Evolutionary conservation across 1,140 invertebrate genomes (phyloP).

Genomic region (Drosophila littoralis): DNA sequence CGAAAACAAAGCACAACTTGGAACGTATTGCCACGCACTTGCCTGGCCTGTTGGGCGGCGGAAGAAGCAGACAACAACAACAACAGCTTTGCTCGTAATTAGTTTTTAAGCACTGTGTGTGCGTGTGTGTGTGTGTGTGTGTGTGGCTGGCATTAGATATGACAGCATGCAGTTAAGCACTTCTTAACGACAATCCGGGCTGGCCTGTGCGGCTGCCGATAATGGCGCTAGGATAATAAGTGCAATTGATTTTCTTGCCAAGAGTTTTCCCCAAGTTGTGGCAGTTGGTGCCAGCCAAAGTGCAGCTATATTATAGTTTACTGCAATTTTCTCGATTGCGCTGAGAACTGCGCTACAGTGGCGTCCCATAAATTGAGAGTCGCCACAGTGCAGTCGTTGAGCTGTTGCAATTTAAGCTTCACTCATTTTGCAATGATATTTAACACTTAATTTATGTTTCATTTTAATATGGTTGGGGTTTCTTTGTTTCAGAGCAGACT

Average conservation of each 20-base stretch:
- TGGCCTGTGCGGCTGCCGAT: constrained; percentile 64
- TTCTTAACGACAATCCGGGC: constrained; percentile 67
- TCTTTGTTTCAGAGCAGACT: too few relatives aligned
- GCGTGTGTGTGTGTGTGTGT: constrained; percentile 32
- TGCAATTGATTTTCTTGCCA: constrained; percentile 76
- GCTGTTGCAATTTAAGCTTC: background rate
- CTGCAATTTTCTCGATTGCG: background rate
- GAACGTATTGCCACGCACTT: constrained; percentile 27
- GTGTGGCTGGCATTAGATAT: constrained; percentile 64
- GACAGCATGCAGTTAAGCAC: constrained; percentile 79
- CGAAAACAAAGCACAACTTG: constrained; percentile 20
- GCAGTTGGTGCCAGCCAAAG: constrained; percentile 16
- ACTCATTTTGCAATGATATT: too few relatives aligned
- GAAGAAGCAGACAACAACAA: constrained; percentile 50
- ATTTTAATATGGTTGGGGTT: too few relatives aligned
- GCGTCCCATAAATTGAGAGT: background rate
- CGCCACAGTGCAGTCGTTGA: background rate
- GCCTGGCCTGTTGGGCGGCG: constrained; percentile 54
- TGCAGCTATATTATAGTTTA: constrained; percentile 37
- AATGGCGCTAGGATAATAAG: constrained; percentile 61
- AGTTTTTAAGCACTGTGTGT: constrained; percentile 73
- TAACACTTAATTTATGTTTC: too few relatives aligned
- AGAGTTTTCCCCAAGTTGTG: constrained; percentile 25
- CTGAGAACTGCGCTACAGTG: background rate
- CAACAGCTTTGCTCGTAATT: constrained; percentile 80